Conservation (phyloP, 92 coral and sea anemone species). For the Plumapathes pennacea region DNA sequence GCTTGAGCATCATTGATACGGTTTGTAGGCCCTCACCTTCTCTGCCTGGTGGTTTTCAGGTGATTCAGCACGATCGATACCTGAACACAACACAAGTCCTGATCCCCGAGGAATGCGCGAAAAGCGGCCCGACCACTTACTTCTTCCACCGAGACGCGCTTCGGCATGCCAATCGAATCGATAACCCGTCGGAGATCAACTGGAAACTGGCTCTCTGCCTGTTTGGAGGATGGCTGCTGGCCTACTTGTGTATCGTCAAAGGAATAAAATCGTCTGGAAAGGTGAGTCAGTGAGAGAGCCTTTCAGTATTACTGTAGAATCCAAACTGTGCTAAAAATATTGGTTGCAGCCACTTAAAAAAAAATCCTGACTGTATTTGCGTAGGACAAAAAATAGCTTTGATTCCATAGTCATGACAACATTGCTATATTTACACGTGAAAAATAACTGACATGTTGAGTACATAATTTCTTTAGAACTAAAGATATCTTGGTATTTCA, state of each 20-base stretch:
- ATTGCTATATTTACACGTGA: too few relatives aligned
- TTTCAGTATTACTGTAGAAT: too few relatives aligned
- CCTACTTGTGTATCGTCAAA: slow-evolving; percentile 77
- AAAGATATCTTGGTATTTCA: too few relatives aligned
- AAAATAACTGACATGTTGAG: too few relatives aligned
- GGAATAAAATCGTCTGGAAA: slow-evolving; percentile 95
- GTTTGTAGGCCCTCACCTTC: neutral
- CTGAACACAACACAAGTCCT: slow-evolving; percentile 14
- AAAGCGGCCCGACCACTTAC: slow-evolving; percentile 81
- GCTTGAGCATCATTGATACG: too few relatives aligned
- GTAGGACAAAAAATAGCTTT: too few relatives aligned
- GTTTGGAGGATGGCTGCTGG: slow-evolving; percentile 76
- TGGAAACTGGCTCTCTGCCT: slow-evolving; percentile 85
- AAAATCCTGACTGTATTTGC: too few relatives aligned
- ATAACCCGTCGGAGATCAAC: slow-evolving; percentile 74
- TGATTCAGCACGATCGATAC: neutral
- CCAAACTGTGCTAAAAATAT: too few relatives aligned
- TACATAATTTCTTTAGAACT: too few relatives aligned
- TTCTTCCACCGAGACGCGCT: slow-evolving; percentile 83
- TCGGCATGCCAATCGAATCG: slow-evolving; percentile 71
- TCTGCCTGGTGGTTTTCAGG: neutral
- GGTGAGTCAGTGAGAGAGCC: slow-evolving; percentile 26
- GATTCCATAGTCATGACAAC: too few relatives aligned
- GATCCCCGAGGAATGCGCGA: slow-evolving; percentile 61
- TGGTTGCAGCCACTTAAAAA: too few relatives aligned